Evolutionary conservation across 2,113 vertebrate species (phyloP), one percentile per base, ranked within the genome.

Genomic region (Garra rufa): DNA sequence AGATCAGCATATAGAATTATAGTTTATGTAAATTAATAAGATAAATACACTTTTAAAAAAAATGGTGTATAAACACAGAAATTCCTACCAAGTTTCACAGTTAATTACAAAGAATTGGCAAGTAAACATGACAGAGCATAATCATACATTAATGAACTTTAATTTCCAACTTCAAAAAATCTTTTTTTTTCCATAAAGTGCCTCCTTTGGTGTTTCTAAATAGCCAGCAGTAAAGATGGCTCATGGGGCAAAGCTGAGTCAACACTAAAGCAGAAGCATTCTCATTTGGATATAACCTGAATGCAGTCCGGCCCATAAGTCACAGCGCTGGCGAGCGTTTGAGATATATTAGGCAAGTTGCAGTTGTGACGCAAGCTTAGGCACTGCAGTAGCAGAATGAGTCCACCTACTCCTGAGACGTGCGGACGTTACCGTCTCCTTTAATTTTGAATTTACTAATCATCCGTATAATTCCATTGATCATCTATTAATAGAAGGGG

Each of bases 241-340:
- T 19, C 55, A 6, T 52, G 65, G 1, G 30, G 34, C 61, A 55
- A 43, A 24, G 83, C 83, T 80, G 69, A 85, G 26, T 81, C 67
- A 59, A 30, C 79, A 44, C 70, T 76, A 46, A 76, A 76, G 61
- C 59, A 34, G 44, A 14, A 69, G 21, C 48, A 28, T 76, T 84
- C 48, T 77, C 41, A 38, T 86, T 86, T 86, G 7, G 44, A 65
- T 28, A 83, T 74, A 83, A 65, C 48, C 52, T 21, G n/a, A 83
- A 74, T 26, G 41, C 70, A 83, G 38, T 67, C 21, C 3, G 3
- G 30, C 61, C 74, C 24, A 73, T 83, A 77, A 78, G 46, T 77
- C 63, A 77, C 59, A 21, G 34, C 9, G 15, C 43, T 80, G 48
- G 26, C 63, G 26, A 55, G 69, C 65, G n/a, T 50, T 76, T 9